Conservation (phyloP, 2,888 invertebrate species). For the Altica lythri region DNA sequence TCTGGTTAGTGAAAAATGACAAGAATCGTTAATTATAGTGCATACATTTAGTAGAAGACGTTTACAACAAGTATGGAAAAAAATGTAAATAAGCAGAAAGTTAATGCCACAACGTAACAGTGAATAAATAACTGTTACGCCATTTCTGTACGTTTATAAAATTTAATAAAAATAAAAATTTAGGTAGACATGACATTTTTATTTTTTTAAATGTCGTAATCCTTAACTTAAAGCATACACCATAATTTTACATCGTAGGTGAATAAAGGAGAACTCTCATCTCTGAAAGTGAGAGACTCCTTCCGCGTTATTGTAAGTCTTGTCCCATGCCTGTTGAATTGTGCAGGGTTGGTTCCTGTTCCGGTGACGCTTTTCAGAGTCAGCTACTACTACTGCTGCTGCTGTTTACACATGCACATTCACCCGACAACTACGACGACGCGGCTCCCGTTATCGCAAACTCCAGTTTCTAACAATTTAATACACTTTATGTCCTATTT, state of each 20-base stretch:
- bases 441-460: conserved; percentile 40
- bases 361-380: conserved; percentile 35
- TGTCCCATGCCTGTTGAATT: conserved; percentile 53
- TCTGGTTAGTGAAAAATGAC: no score
- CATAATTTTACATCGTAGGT: conserved; percentile 25
- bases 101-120: no score
- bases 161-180: no score
- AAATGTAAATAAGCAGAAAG: no score
- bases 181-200: no score
- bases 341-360: conserved; percentile 42
- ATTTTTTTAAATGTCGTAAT: no score
- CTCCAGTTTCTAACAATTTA: conserved; percentile 37
- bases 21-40: no score
- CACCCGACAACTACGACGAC: no score
- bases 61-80: no score
- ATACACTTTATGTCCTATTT: conserved; percentile 40
- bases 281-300: conserved; percentile 31
- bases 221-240: not conserved
- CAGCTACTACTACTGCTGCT: not conserved
- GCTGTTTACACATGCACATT: conserved; percentile 38
- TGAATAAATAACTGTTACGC: no score
- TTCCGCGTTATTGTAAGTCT: conserved; percentile 50
- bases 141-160: no score
- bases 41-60: no score
- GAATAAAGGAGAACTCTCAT: conserved; percentile 30